Base-by-base conservation (phyloP, 1,140 invertebrate species). In the Drosophila cardini region DNA sequence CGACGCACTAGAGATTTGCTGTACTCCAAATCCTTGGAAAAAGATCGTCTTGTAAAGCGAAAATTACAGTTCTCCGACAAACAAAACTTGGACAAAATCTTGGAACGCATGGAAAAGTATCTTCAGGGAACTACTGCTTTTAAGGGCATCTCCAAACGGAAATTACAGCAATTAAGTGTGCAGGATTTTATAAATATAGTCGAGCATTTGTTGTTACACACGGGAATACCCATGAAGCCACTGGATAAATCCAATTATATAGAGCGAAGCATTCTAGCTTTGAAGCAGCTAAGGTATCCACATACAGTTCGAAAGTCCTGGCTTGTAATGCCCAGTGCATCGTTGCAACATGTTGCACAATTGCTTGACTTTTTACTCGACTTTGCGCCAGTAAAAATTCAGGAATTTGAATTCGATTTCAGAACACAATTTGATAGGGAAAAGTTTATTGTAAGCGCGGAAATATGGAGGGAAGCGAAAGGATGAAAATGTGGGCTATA, bases 351-450 rank as follows among this genome's bases (percentile, higher is more conserved):
- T 30, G 40, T 71, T 7, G 9, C 80, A 4, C 52, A 61, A 15
- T 26, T 85, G n/a, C 26, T 85, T 11, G 36, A 71, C 34, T 85
- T 85, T 58, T 38, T 80, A 6, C 16, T 78, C n/a, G 77, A 85
- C 34, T 58, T 74, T 32, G 36, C 30, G 18, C n/a, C 65, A 8
- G 0, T 13, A 1, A 5, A 13, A 40, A 18, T 18, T 13, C 26
- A 16, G 8, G 38, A 26, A 26, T 26, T 26, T 26, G 21, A 26
- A 26, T 26, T 26, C 2, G 21, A 26, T 26, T 26, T 26, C 21
- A 26, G 5, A 26, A 26, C 21, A 5, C 21, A 26, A 26, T 26
- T 26, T 5, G 21, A 26, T 26, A 26, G 21, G 21, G 21, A 26
- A 26, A 26, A 26, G 21, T 26, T 26, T 26, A 0, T 26, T 3